Evolutionary conservation across 2,888 invertebrate genomes (phyloP).

Genomic region (Lasius platythorax): DNA sequence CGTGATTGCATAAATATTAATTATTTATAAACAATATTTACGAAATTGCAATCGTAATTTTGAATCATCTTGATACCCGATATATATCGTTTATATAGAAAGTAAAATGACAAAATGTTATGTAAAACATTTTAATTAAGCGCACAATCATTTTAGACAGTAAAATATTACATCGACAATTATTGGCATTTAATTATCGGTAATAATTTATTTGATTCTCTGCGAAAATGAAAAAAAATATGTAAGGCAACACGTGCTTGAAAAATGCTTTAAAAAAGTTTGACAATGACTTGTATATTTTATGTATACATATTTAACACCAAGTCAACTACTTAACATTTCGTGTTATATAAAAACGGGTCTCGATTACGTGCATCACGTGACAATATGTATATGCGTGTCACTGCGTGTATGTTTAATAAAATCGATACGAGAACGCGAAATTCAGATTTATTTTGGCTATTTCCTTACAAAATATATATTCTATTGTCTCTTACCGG

Average conservation of each 20-base stretch:
- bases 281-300: neutral
- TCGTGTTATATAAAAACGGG: no score
- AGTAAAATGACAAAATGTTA: neutral
- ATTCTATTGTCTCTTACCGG: constrained; percentile 64
- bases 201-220: neutral
- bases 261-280: neutral
- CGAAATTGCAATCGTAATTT: neutral
- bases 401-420: neutral
- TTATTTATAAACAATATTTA: neutral
- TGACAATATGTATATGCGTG: constrained; percentile 2
- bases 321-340: neutral
- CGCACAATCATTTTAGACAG: neutral
- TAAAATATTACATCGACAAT: neutral
- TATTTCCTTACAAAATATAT: neutral
- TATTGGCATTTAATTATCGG: neutral
- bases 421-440: neutral
- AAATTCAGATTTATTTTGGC: neutral
- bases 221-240: neutral
- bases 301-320: neutral
- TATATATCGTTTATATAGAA: neutral
- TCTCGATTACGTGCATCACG: neutral
- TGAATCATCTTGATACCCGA: neutral
- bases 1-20: neutral
- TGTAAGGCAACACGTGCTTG: neutral
- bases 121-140: neutral